phyloP scores from a whole-genome alignment of 23 tunicate genomes.

The Trididemnum clinides region DNA sequence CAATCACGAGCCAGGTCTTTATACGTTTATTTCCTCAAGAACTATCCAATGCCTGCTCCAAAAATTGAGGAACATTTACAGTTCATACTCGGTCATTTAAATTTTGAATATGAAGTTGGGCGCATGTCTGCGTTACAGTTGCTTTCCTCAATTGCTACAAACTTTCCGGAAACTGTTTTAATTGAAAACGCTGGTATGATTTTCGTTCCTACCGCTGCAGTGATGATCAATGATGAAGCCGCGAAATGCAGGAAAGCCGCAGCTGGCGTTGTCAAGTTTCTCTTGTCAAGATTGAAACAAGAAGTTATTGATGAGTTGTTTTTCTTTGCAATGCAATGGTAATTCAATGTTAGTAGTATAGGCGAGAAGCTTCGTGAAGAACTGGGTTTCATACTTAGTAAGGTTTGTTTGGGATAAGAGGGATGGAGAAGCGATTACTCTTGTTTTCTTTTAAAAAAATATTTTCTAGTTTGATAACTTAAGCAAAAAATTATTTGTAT shows the following conservation, averaged over 20 bases:
- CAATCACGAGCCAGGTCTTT: slow-evolving; percentile 59
- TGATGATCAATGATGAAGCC: slow-evolving; percentile 73
- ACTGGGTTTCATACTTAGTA: too few species aligned
- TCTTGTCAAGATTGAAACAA: slow-evolving; percentile 34
- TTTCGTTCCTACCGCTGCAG: slow-evolving; percentile 65
- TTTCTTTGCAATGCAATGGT: slow-evolving; percentile 65
- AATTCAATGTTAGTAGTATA: too few species aligned
- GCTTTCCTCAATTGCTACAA: slow-evolving; percentile 39
- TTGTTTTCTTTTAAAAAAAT: too few species aligned
- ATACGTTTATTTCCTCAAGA: slow-evolving; percentile 57
- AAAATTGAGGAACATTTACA: slow-evolving; percentile 42
- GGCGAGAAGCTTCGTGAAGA: too few species aligned
- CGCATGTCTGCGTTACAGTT: slow-evolving; percentile 73
- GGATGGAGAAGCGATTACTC: too few species aligned
- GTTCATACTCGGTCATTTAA: slow-evolving; percentile 66
- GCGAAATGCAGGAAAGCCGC: slow-evolving; percentile 65
- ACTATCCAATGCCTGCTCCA: slow-evolving; percentile 53
- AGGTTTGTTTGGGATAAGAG: too few species aligned
- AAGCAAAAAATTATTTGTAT: too few species aligned
- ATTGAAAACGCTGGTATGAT: slow-evolving; percentile 28
- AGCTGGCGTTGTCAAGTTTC: slow-evolving; percentile 48
- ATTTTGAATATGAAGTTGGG: slow-evolving; percentile 75
- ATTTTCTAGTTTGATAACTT: too few species aligned
- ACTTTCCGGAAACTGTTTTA: slow-evolving; percentile 41
- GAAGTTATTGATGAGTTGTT: slow-evolving; percentile 43